Evolutionary conservation across 1,140 invertebrate genomes (phyloP), one percentile per base, ranked within the genome.

Genomic region (Drosophila sp.): DNA sequence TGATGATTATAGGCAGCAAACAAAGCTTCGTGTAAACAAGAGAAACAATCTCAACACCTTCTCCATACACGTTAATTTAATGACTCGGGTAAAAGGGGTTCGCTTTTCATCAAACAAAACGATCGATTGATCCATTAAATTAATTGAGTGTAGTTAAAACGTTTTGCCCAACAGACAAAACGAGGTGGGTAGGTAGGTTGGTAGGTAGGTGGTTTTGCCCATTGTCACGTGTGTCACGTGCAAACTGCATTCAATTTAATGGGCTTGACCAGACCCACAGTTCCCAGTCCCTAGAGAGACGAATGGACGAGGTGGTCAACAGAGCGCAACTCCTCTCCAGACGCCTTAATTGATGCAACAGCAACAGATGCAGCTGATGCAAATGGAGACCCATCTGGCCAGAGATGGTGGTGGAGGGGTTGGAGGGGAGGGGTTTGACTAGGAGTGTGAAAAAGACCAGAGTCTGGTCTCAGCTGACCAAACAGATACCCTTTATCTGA

Each of bases 51-150:
- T 40, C 44, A 74, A 58, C 58, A 72, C 66, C 54, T 62, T 30
- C 44, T 50, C n/a, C 10, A 63, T 30, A 55, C 61, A 66, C 63
- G 64, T 76, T 81, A 61, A 64, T 40, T 71, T 72, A 75, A 75
- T 77, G 72, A 75, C 50, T 80, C 17, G 33, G 8, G 35, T 3
- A 11, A 10, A 10, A 38, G 11, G 8, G 8, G 35, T 1, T 38
- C 11, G 8, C 10, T 38, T 11, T 10, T 10, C 35, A 38, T 38
- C 35, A 38, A 38, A 38, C 35, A 38, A 38, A 38, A 38, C 80
- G 84, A 89, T 89, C 83, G 76, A 87, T 87, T 83, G 72, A 79
- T 83, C 84, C 84, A 87, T 87, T 87, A 87, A 87, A 87, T 87
- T 80, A 87, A 87, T 87, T 87, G 84, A 87, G 76, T 87, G 76